These are phyloP conservation scores for Stictonetta naevosa DNA, from an alignment of 2,113 vertebrate genomes.

Conservation along the genomic window DNA sequence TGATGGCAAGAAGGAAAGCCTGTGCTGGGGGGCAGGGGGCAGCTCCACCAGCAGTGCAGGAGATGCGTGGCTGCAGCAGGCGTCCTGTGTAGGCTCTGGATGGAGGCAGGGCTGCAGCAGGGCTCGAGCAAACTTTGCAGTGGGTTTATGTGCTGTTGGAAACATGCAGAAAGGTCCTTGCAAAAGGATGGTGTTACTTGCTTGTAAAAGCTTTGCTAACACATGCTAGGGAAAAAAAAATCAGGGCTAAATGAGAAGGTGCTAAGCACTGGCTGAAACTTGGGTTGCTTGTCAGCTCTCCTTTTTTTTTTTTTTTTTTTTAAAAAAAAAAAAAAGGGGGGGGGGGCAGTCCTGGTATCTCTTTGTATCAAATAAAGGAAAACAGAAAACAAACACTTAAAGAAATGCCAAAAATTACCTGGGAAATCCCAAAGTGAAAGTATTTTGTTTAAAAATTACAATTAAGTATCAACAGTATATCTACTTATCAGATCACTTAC, in stretches of 20 bases:
- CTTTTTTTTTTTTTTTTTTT: neutral
- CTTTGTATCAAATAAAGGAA: neutral
- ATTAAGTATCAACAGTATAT: slow-evolving; percentile 23
- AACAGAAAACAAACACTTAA: neutral
- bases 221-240: neutral
- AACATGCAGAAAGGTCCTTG: neutral
- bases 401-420: neutral
- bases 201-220: slow-evolving; percentile 62
- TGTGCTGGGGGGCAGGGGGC: too few species aligned
- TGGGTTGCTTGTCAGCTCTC: neutral
- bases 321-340: neutral
- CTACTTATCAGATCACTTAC: slow-evolving; percentile 60
- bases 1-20: neutral
- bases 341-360: neutral
- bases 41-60: neutral
- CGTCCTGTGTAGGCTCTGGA: neutral
- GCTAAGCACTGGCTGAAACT: neutral
- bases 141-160: slow-evolving; percentile 64
- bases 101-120: neutral
- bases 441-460: slow-evolving; percentile 31
- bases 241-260: neutral
- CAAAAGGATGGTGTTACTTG: neutral
- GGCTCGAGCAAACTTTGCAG: neutral
- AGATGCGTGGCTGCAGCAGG: neutral
- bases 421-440: slow-evolving; percentile 42